Evolutionary conservation across 2,797 vertebrate species (phyloP).

Genomic region (Hydrocynus forskahlii): DNA sequence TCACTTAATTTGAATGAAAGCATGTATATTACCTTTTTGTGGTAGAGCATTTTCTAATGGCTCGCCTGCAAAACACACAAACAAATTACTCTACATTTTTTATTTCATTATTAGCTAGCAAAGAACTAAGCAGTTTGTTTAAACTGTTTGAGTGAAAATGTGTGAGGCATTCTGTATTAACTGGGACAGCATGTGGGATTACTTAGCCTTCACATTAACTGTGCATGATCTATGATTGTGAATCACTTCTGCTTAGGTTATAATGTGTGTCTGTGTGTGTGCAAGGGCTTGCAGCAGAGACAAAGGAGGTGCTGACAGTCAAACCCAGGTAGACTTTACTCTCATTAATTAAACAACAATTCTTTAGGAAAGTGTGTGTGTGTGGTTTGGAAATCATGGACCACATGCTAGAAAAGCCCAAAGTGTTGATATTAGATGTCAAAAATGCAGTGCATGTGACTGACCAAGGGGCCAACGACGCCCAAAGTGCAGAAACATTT

Average conservation of each 20-base stretch:
- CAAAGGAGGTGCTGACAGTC: conserved; percentile 49
- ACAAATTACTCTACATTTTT: background rate
- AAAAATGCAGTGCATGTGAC: background rate
- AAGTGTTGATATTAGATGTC: background rate
- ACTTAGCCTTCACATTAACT: conserved; percentile 26
- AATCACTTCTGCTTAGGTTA: background rate
- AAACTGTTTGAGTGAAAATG: conserved; percentile 36
- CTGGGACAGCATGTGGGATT: conserved; percentile 49
- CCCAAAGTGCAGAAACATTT: background rate
- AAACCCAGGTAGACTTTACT: conserved; percentile 40
- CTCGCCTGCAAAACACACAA: conserved; percentile 53
- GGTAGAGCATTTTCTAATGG: conserved; percentile 49
- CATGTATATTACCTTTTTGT: conserved; percentile 50
- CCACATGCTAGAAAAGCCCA: conserved; percentile 5
- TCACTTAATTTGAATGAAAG: too few species aligned
- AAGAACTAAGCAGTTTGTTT: conserved; percentile 31
- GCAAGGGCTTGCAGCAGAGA: conserved; percentile 8
- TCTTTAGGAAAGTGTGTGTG: conserved; percentile 31
- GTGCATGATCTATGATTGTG: conserved; percentile 40
- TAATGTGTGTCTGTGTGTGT: conserved; percentile 7
- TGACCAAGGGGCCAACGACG: background rate
- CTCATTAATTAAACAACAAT: conserved; percentile 51
- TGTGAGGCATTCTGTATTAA: conserved; percentile 46
- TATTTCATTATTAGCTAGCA: conserved; percentile 9
- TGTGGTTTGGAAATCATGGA: conserved; percentile 34